Conservation (phyloP, 2,113 vertebrate species). For the Perca schrenkii region DNA sequence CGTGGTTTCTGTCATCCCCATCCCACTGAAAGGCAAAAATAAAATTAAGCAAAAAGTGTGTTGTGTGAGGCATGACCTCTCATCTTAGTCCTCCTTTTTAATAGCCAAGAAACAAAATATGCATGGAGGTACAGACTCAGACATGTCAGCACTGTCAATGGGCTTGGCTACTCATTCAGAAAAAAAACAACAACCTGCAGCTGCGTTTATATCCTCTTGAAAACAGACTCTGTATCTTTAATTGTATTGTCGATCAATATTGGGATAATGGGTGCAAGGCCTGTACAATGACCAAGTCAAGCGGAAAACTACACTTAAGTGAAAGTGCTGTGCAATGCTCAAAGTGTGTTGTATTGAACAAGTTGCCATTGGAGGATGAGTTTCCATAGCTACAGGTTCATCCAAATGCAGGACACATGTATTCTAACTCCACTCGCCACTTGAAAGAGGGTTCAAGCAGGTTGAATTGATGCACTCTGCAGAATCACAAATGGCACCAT, state of each 20-base stretch:
- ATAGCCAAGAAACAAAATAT: slow-evolving; percentile 44
- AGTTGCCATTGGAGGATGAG: slow-evolving; percentile 41
- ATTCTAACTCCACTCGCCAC: slow-evolving; percentile 45
- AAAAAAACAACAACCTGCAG: slow-evolving; percentile 22
- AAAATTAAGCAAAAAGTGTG: slow-evolving; percentile 22
- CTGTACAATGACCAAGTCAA: slow-evolving; percentile 32
- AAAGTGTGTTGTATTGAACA: slow-evolving; percentile 58
- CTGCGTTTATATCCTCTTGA: neutral
- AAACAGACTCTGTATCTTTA: slow-evolving; percentile 23
- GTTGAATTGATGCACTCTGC: slow-evolving; percentile 58
- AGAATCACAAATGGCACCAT: slow-evolving; percentile 62
- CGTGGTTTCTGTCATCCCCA: slow-evolving; percentile 47
- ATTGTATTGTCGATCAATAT: slow-evolving; percentile 63
- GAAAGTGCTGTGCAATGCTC: slow-evolving; percentile 61
- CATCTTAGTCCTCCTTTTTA: slow-evolving; percentile 15
- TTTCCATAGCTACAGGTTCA: slow-evolving; percentile 70
- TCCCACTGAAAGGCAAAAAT: slow-evolving; percentile 52
- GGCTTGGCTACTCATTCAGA: slow-evolving; percentile 59
- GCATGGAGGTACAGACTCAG: slow-evolving; percentile 51
- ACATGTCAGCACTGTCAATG: slow-evolving; percentile 54
- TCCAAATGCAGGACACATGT: slow-evolving; percentile 64
- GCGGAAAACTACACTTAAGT: slow-evolving; percentile 59
- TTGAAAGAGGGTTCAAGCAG: slow-evolving; percentile 30
- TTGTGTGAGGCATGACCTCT: slow-evolving; percentile 53
- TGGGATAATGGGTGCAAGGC: slow-evolving; percentile 42